A percentile compares a stretch with the other conserved stretches of the same genome.
These are phyloP conservation scores for Poeciliopsis turneri DNA, from an alignment of 2,797 vertebrate genomes.

Conservation along the genomic window DNA sequence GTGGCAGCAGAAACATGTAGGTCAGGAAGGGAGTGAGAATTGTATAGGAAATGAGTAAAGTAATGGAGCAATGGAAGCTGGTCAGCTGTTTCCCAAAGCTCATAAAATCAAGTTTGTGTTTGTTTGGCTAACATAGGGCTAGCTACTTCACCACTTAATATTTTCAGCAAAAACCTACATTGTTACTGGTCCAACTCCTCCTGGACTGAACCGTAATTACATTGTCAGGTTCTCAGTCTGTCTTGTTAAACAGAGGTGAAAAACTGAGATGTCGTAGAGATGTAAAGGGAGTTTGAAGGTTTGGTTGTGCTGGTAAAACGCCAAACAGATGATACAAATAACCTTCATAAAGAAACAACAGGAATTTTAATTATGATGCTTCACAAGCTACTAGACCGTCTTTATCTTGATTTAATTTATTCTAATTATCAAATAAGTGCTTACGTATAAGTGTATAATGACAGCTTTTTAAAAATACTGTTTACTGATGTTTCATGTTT, in stretches of 20 bases:
- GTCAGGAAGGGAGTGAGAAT: slow-evolving; percentile 22
- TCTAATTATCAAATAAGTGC: slow-evolving; percentile 17
- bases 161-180: slow-evolving; percentile 4
- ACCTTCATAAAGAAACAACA: slow-evolving; percentile 32
- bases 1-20: slow-evolving; percentile 18
- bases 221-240: slow-evolving; percentile 21
- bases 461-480: slow-evolving; percentile 1
- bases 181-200: background rate
- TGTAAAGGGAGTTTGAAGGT: background rate
- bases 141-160: background rate
- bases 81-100: slow-evolving; percentile 34
- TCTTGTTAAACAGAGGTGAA: slow-evolving; percentile 38
- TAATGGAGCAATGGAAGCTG: slow-evolving; percentile 15
- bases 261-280: slow-evolving; percentile 4
- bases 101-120: slow-evolving; percentile 12
- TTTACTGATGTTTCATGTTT: background rate
- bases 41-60: slow-evolving; percentile 36
- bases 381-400: slow-evolving; percentile 14
- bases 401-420: background rate
- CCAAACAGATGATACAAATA: slow-evolving; percentile 48
- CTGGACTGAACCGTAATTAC: slow-evolving; percentile 16
- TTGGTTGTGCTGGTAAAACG: slow-evolving; percentile 22
- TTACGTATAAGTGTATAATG: slow-evolving; percentile 15
- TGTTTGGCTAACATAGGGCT: background rate
- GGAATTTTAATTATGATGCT: slow-evolving; percentile 42